These are phyloP conservation scores for Camelus bactrianus DNA, from an alignment of 2,113 vertebrate genomes.

Conservation along the genomic window DNA sequence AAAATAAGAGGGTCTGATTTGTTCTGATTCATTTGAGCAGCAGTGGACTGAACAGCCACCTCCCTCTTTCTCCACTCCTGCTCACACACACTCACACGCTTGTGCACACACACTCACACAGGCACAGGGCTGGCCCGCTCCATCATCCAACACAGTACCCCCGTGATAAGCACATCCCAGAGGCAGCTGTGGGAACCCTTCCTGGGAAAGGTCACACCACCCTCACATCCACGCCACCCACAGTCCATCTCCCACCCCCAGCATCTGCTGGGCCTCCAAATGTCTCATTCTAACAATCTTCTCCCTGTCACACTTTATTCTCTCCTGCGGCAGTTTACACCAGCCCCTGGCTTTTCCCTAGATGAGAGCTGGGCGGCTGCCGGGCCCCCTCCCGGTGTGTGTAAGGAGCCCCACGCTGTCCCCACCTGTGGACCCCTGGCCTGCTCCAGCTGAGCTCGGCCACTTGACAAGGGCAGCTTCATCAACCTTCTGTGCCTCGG, in stretches of 20 bases:
- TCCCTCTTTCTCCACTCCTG: not conserved
- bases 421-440: no score
- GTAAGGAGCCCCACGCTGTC: not conserved
- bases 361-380: accelerated
- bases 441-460: not conserved
- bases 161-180: not conserved
- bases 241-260: not conserved
- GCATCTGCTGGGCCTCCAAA: not conserved
- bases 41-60: not conserved
- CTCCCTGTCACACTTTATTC: not conserved
- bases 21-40: not conserved
- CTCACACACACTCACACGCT: not conserved
- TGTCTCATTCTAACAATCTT: not conserved
- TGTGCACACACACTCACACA: not conserved
- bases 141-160: not conserved
- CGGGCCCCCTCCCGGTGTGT: not conserved
- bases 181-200: not conserved
- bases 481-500: not conserved
- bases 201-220: not conserved
- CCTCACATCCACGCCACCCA: not conserved
- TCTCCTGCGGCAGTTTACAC: not conserved
- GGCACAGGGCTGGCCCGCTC: not conserved
- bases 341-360: not conserved
- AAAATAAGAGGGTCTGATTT: not conserved
- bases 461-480: not conserved